Conservation (phyloP, 2,113 vertebrate species). For the Hippopotamus amphibius region DNA sequence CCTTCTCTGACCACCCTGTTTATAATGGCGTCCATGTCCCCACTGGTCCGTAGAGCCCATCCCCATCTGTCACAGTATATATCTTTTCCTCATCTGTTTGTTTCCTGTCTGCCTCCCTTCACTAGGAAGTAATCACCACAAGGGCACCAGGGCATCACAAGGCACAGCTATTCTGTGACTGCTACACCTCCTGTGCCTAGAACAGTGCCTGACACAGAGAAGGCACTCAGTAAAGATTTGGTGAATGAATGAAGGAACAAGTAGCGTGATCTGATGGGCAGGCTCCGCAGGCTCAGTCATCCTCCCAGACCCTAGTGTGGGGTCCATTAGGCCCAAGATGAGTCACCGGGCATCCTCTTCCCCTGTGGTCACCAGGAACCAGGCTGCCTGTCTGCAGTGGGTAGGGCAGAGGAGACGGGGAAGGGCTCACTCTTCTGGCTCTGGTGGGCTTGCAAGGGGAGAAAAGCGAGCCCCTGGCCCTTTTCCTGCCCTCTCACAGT, state of each 20-base stretch:
- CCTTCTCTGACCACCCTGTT: not conserved
- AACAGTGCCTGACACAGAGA: not conserved
- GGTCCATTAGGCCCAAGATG: not conserved
- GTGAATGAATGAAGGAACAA: not conserved
- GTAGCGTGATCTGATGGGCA: not conserved
- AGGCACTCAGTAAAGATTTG: rapidly evolving
- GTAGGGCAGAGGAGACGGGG: too few species aligned
- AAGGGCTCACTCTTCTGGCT: not conserved
- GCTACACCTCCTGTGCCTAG: not conserved
- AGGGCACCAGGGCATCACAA: too few species aligned
- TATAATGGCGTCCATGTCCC: rapidly evolving
- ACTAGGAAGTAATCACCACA: rapidly evolving
- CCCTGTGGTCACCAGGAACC: not conserved
- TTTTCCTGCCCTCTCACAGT: too few species aligned
- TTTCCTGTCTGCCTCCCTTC: not conserved
- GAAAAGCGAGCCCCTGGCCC: not conserved
- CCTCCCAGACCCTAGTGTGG: not conserved
- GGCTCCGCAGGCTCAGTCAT: not conserved
- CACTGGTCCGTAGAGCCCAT: rapidly evolving
- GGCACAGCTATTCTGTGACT: not conserved
- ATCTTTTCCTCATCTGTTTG: too few species aligned
- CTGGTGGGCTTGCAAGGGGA: too few species aligned
- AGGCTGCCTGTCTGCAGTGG: too few species aligned
- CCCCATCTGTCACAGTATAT: not conserved
- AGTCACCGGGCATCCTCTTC: not conserved